These are phyloP conservation scores for Pseudomyrmex cubaensis DNA, from an alignment of 1,140 invertebrate genomes.

Conservation along the genomic window DNA sequence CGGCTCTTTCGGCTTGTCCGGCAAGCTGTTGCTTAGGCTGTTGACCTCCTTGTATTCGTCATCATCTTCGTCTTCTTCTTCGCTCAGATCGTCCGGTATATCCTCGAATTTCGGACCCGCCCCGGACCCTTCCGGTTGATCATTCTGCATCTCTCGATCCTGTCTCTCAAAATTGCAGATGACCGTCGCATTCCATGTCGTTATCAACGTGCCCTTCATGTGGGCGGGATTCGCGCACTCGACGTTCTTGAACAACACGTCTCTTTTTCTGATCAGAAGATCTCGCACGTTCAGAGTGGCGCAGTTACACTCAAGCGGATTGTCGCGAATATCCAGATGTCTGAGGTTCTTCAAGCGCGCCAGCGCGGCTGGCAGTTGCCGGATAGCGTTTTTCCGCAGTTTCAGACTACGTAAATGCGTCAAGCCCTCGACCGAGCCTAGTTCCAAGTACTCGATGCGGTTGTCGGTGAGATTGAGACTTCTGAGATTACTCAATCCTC, in stretches of 20 bases:
- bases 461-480: constrained; percentile 80
- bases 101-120: constrained; percentile 64
- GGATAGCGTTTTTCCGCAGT: constrained; percentile 75
- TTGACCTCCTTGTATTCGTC: constrained; percentile 12
- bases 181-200: constrained; percentile 70
- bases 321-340: constrained; percentile 87
- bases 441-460: constrained; percentile 71
- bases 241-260: constrained; percentile 76
- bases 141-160: constrained; percentile 80
- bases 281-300: constrained; percentile 77
- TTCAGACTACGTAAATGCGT: constrained; percentile 74
- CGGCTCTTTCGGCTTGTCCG: background rate
- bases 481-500: constrained; percentile 67
- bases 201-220: constrained; percentile 71
- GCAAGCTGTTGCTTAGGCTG: background rate
- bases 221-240: constrained; percentile 74
- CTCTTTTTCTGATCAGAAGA: constrained; percentile 64
- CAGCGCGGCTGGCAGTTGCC: constrained; percentile 74
- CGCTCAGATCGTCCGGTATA: constrained; percentile 14
- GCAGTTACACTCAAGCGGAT: constrained; percentile 88
- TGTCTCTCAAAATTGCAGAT: constrained; percentile 78
- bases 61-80: constrained; percentile 6
- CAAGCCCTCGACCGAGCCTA: constrained; percentile 76
- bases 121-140: constrained; percentile 73
- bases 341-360: constrained; percentile 87